phyloP scores from a whole-genome alignment of 2,888 invertebrate species.

The Pimpla rufipes region DNA sequence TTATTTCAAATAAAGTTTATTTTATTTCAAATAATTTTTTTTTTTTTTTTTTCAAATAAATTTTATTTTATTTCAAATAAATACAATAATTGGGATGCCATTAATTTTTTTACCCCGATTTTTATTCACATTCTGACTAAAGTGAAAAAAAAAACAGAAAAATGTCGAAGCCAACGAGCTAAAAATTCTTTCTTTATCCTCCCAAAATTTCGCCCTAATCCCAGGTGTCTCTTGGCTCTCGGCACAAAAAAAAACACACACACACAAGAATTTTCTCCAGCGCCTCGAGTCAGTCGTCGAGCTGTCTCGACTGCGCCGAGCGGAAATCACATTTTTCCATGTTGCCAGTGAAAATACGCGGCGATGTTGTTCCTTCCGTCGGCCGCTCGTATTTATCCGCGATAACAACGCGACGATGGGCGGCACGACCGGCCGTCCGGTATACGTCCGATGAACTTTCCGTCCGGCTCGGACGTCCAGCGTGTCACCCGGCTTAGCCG shows the following conservation, averaged over 20 bases:
- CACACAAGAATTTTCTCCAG: not conserved
- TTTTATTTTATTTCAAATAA: too few species aligned
- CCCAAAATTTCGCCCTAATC: constrained; percentile 38
- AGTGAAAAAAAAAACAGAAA: too few species aligned
- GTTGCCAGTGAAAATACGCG: constrained; percentile 39
- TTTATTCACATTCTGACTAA: too few species aligned
- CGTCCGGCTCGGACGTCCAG: constrained; percentile 58
- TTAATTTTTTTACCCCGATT: too few species aligned
- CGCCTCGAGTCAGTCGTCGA: too few species aligned
- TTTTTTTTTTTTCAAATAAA: too few species aligned
- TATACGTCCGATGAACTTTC: constrained; percentile 64
- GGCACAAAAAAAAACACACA: not conserved
- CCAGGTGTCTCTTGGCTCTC: not conserved
- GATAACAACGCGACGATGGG: constrained; percentile 51
- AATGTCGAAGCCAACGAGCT: too few species aligned
- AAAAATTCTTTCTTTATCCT: too few species aligned
- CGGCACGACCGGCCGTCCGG: constrained; percentile 30
- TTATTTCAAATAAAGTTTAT: too few species aligned
- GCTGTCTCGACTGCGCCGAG: constrained; percentile 13
- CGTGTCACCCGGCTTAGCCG: constrained; percentile 66
- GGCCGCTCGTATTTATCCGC: constrained; percentile 41
- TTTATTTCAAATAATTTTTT: too few species aligned
- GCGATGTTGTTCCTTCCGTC: constrained; percentile 39
- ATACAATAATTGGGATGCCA: too few species aligned
- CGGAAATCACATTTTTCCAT: constrained; percentile 47